Percentiles rank a stretch among this genome's conserved stretches.
Conservation (phyloP, 2,888 invertebrate species). For the Dascillus cervinus region DNA sequence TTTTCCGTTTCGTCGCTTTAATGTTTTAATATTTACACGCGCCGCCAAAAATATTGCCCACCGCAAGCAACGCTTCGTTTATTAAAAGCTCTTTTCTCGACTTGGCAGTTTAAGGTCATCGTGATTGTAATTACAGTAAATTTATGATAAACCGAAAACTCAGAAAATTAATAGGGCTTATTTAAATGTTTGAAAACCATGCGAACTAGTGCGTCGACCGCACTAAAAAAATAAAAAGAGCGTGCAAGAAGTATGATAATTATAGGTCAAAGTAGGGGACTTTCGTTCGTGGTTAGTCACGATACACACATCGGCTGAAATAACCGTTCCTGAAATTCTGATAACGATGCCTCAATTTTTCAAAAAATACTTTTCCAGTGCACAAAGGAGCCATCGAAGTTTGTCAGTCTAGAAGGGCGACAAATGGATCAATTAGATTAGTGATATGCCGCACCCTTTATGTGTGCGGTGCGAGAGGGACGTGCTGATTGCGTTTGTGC, state of each 20-base stretch:
- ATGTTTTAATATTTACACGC: too few species aligned
- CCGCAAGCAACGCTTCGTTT: too few species aligned
- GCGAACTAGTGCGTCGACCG: conserved; percentile 13
- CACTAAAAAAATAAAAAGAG: conserved; percentile 14
- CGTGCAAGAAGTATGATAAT: conserved; percentile 22
- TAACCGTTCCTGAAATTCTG: too few species aligned
- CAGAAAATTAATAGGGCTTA: conserved; percentile 14
- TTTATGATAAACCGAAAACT: conserved; percentile 12
- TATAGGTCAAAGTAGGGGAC: conserved; percentile 12
- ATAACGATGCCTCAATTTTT: neutral
- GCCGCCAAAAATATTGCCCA: too few species aligned
- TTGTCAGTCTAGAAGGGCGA: conserved; percentile 28
- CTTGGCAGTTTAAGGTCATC: too few species aligned
- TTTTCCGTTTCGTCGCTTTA: too few species aligned
- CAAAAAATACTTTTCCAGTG: neutral
- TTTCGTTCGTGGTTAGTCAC: conserved; percentile 11
- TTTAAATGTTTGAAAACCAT: conserved; percentile 17
- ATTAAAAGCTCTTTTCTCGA: too few species aligned
- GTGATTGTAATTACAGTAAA: conserved; percentile 15
- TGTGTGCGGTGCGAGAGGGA: conserved; percentile 14
- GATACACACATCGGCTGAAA: too few species aligned
- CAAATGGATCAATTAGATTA: conserved; percentile 33
- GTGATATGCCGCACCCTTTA: conserved; percentile 24
- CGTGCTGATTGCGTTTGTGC: conserved; percentile 22
- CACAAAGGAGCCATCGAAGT: too few species aligned